These are phyloP conservation scores for Eolophus roseicapilla DNA, from an alignment of 2,113 vertebrate genomes.

Conservation along the genomic window DNA sequence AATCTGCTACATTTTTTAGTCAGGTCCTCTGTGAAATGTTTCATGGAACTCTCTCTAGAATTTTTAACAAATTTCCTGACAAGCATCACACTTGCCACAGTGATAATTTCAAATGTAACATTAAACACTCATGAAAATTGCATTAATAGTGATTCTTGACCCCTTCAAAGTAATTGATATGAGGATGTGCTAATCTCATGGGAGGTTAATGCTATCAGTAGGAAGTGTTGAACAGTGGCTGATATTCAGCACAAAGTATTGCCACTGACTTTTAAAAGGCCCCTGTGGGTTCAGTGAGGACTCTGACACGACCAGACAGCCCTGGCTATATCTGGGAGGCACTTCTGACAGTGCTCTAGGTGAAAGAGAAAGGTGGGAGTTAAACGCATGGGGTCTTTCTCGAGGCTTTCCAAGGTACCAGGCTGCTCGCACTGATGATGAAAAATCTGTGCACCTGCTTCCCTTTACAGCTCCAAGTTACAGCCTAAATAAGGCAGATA, in stretches of 20 bases:
- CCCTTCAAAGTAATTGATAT: background rate
- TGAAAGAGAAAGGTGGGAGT: background rate
- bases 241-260: background rate
- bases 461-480: background rate
- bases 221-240: background rate
- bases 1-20: background rate
- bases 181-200: background rate
- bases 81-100: background rate
- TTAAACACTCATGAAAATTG: background rate
- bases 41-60: background rate
- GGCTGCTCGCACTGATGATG: background rate
- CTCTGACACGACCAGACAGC: background rate
- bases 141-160: background rate
- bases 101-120: background rate
- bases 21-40: background rate
- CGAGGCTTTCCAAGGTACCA: background rate
- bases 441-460: background rate
- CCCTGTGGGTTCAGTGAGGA: background rate
- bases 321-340: background rate
- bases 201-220: background rate
- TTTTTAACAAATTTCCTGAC: background rate
- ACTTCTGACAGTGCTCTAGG: background rate
- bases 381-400: background rate
- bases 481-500: background rate
- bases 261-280: background rate